Evolutionary conservation across 1,140 invertebrate species (phyloP), one percentile per base, ranked within the genome.

Genomic region (Polyergus mexicanus): DNA sequence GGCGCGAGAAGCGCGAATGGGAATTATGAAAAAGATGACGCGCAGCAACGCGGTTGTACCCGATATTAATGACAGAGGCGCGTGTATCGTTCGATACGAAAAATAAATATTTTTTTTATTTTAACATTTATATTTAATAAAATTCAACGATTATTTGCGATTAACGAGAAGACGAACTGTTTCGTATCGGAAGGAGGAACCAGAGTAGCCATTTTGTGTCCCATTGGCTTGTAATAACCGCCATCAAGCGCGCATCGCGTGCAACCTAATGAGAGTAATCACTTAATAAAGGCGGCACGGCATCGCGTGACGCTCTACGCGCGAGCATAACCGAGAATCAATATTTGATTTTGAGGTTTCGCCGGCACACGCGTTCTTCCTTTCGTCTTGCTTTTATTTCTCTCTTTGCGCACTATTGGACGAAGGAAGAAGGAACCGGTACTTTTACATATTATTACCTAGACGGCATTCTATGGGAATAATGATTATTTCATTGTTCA

Each of bases 191-290:
- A 72, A 38, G 69, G 71, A 72, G 51, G 41, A 81, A 78, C 60
- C 10, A 71, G 41, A 62, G 38, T 74, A 44, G 86, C 86, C 88
- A 89, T 90, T 90, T 90, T 90, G 89, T 89, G 90, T 89, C 83
- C 77, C 72, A 91, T 90, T 89, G 87, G 85, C 72, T 85, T 58
- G 90, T 85, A 87, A 89, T 85, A 78, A 84, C 84, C 89, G 89
- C 56, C 87, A 87, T 88, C 93, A 93, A 92, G 90, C 91, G 90
- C 91, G 90, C 92, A 94, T 95, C 93, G 93, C 94, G 94, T 95
- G 94, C 93, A 91, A 87, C 86, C 93, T 94, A 94, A 94, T 95
- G 93, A 94, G 94, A 93, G 93, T 94, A 95, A 94, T 95, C 94
- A 94, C 94, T 95, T 94, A 94, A 95, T 95, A 95, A 94, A 94